Evolutionary conservation across 1,140 invertebrate genomes (phyloP).

Genomic region (Bombus breviceps): DNA sequence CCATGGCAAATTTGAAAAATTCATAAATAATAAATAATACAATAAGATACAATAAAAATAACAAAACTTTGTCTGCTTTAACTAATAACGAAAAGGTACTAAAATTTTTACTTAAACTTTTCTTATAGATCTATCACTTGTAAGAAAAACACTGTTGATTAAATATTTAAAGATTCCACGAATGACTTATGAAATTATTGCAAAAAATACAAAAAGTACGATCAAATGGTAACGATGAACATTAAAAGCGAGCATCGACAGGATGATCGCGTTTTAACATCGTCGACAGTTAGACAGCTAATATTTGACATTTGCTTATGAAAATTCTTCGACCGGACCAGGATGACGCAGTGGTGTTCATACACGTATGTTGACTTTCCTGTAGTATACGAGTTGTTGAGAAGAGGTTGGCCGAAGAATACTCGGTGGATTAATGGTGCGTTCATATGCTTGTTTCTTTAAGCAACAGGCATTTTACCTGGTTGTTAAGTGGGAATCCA

Average conservation of each 20-base stretch:
- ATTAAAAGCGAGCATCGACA: background rate
- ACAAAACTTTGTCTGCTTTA: too few relatives aligned
- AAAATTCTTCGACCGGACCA: background rate
- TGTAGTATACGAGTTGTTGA: background rate
- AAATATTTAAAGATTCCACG: too few relatives aligned
- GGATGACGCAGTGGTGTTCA: background rate
- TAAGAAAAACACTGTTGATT: too few relatives aligned
- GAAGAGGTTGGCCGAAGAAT: background rate
- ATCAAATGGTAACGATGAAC: background rate
- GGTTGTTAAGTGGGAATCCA: constrained; percentile 69
- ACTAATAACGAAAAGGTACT: too few relatives aligned
- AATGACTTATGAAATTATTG: background rate
- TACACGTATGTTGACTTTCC: background rate
- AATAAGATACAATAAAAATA: too few relatives aligned
- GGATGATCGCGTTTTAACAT: background rate
- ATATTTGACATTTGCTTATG: constrained; percentile 6
- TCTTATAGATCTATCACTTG: too few relatives aligned
- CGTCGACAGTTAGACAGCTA: background rate
- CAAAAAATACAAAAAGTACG: background rate
- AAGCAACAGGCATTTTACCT: constrained; percentile 70
- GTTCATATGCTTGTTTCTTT: constrained; percentile 57
- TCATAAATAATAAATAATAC: too few relatives aligned
- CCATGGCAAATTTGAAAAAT: too few relatives aligned
- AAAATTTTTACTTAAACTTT: too few relatives aligned
- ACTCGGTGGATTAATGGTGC: constrained; percentile 20